Base-by-base conservation (phyloP, 2,113 vertebrate species). In the Columba livia region DNA sequence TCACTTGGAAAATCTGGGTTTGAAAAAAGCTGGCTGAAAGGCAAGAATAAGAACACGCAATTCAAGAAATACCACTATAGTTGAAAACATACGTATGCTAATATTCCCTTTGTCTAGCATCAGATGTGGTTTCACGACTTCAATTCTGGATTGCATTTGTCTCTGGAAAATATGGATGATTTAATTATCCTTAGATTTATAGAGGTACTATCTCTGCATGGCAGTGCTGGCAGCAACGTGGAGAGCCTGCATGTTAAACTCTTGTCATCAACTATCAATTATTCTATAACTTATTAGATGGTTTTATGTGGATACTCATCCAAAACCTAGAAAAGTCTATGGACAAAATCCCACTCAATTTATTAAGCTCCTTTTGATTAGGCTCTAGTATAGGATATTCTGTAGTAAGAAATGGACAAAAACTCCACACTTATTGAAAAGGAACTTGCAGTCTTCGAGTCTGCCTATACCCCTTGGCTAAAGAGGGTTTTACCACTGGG, bases 141-240 rank as follows among this genome's bases (percentile, higher is more conserved):
- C 88, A 83, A 32, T 79, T 85, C 50, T 90, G 88, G 88, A 89
- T 66, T 69, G 4, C 58, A 69, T 90, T 85, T 91, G 54, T 57
- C 79, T 88, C 66, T 85, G 92, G 95, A 85, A 96, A 96, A 92
- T 94, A 85, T 26, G 26, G 79, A 72, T 93, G 20, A 95, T 91
- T 93, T 91, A n/a, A 92, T 83, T 91, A 94, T 96, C 91, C 79
- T 58, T 91, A 82, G 79, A 90, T 90, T 91, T 90, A 70, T 90
- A 28, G 15, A 83, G 62, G 24, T 94, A 65, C 67, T 94, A 70
- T 91, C 79, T 90, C 54, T 74, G 89, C 75, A 90, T 91, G 58
- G 58, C 71, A 80, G n/a, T 80, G 31, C 51, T 81, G 91, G 88
- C 80, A 93, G 80, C 0, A 2, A 60, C 28, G 34, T 91, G 61